phyloP scores from a whole-genome alignment of 1,140 invertebrate species.

The Oreohelix idahoensis region DNA sequence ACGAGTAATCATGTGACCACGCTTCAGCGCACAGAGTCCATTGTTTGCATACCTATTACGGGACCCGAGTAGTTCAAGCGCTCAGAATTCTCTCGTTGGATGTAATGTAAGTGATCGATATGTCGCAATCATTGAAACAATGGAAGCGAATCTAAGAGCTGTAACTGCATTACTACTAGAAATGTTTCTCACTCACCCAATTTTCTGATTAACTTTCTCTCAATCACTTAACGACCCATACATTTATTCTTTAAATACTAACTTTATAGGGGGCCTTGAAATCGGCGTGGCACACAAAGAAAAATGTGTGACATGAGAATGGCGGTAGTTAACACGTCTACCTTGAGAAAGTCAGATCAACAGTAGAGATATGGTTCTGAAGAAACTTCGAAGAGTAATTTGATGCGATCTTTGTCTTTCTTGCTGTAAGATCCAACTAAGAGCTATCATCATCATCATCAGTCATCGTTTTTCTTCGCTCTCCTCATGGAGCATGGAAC shows the following conservation, averaged over 20 bases:
- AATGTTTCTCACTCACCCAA: neutral
- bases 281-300: neutral
- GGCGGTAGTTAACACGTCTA: too few relatives aligned
- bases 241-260: neutral
- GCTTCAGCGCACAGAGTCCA: constrained; percentile 5
- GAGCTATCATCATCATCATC: too few relatives aligned
- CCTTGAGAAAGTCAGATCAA: too few relatives aligned
- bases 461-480: too few relatives aligned
- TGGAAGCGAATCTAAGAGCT: neutral
- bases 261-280: neutral
- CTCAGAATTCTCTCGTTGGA: neutral
- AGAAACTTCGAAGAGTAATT: too few relatives aligned
- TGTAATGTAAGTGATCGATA: constrained; percentile 2
- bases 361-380: too few relatives aligned
- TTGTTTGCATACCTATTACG: constrained; percentile 30
- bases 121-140: constrained; percentile 3
- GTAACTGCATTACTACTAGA: constrained; percentile 1
- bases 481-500: too few relatives aligned
- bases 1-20: constrained; percentile 3
- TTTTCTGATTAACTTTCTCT: neutral
- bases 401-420: too few relatives aligned
- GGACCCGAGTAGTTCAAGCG: neutral
- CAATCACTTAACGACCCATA: neutral
- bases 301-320: too few relatives aligned
- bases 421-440: too few relatives aligned